phyloP scores from a whole-genome alignment of 1,140 invertebrate genomes.

The Leptinotarsa lineolata region DNA sequence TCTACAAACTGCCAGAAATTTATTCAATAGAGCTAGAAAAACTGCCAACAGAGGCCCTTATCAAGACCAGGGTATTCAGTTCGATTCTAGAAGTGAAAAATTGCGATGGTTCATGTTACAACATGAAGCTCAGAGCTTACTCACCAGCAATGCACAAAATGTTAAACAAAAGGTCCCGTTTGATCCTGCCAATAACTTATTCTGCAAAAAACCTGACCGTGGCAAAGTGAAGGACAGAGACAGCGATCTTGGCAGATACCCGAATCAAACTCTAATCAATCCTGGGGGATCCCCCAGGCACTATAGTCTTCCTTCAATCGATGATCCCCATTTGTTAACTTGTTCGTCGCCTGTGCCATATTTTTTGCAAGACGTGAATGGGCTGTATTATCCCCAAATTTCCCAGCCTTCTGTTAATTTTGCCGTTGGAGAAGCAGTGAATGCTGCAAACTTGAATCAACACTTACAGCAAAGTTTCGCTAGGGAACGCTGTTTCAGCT shows the following conservation, averaged over 20 bases:
- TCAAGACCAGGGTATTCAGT: constrained; percentile 71
- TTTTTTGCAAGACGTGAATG: constrained; percentile 51
- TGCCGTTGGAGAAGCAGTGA: constrained; percentile 68
- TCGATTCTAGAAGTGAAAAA: constrained; percentile 69
- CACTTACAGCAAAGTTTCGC: constrained; percentile 50
- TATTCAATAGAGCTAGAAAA: constrained; percentile 79
- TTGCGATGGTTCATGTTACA: constrained; percentile 87
- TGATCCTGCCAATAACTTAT: constrained; percentile 59
- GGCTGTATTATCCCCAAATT: constrained; percentile 50
- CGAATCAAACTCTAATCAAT: constrained; percentile 35
- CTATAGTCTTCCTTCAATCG: constrained; percentile 66
- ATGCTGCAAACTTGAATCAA: constrained; percentile 55
- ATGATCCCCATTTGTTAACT: constrained; percentile 57
- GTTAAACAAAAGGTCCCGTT: constrained; percentile 77
- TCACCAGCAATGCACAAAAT: constrained; percentile 72
- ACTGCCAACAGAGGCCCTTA: constrained; percentile 73
- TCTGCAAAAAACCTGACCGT: constrained; percentile 39
- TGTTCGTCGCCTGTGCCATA: constrained; percentile 54
- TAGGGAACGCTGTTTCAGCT: constrained; percentile 62
- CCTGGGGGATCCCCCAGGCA: constrained; percentile 59
- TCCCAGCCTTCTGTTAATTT: constrained; percentile 63
- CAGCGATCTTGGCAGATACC: constrained; percentile 36
- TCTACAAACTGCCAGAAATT: constrained; percentile 75
- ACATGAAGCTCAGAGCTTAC: constrained; percentile 73
- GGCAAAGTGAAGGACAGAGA: constrained; percentile 53